phyloP scores from a whole-genome alignment of 2,113 vertebrate species.

The Verasper variegatus region DNA sequence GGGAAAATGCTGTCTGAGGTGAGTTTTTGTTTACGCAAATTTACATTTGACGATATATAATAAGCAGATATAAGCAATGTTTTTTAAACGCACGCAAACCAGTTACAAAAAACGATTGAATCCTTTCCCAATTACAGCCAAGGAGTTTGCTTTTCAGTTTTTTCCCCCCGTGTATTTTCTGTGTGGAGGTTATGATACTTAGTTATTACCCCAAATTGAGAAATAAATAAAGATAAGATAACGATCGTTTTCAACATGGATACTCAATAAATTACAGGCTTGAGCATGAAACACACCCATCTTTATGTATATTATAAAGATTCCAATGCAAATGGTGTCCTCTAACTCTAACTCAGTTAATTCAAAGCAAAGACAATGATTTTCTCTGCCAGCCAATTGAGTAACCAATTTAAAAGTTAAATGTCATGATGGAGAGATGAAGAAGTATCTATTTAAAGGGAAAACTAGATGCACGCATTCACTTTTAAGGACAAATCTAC shows the following conservation, averaged over 20 bases:
- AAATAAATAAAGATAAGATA: not conserved
- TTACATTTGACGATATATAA: too few relatives aligned
- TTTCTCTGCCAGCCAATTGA: slow-evolving; percentile 29
- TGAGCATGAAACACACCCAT: not conserved
- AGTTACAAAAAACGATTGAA: too few relatives aligned
- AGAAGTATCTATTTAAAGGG: slow-evolving; percentile 4
- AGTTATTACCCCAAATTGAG: not conserved
- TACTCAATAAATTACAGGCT: slow-evolving; percentile 1
- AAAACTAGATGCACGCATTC: not conserved
- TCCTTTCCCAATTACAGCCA: too few relatives aligned
- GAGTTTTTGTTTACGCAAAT: not conserved
- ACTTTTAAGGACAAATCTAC: slow-evolving; percentile 1
- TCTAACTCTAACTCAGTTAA: slow-evolving; percentile 15
- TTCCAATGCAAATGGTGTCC: not conserved
- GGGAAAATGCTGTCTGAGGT: slow-evolving; percentile 72
- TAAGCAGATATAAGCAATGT: too few relatives aligned
- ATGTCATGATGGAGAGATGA: slow-evolving; percentile 17
- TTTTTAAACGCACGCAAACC: too few relatives aligned
- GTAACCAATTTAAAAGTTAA: slow-evolving; percentile 47
- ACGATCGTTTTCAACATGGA: not conserved
- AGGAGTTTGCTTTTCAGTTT: too few relatives aligned
- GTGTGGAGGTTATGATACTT: too few relatives aligned
- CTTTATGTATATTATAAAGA: slow-evolving; percentile 1
- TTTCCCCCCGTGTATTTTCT: too few relatives aligned
- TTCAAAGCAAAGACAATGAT: slow-evolving; percentile 43